phyloP scores from a whole-genome alignment of 2,888 invertebrate species.

The Microdon myrmicae region DNA sequence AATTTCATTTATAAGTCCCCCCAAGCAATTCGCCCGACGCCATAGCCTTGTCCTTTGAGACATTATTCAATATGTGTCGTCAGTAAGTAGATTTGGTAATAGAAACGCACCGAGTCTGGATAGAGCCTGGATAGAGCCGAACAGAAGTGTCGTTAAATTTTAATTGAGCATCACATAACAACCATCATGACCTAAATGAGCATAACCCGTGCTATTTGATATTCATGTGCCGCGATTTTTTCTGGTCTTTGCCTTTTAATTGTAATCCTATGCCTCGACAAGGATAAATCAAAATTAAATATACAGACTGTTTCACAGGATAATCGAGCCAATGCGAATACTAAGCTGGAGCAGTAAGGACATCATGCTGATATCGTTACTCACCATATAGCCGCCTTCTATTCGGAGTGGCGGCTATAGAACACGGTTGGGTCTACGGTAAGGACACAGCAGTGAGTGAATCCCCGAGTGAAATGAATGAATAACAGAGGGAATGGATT shows the following conservation, averaged over 20 bases:
- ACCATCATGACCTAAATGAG: constrained; percentile 52
- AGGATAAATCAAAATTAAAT: constrained; percentile 48
- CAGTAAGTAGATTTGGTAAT: constrained; percentile 5
- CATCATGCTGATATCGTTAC: neutral
- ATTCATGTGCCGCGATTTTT: constrained; percentile 40
- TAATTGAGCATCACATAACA: constrained; percentile 53
- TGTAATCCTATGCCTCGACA: constrained; percentile 42
- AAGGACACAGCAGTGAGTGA: constrained; percentile 8
- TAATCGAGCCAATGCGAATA: neutral
- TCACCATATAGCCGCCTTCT: neutral
- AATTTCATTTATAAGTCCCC: constrained; percentile 36
- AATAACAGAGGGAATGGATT: neutral
- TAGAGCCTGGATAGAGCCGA: constrained; percentile 34
- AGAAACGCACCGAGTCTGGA: too few relatives aligned
- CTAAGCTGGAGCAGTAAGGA: neutral
- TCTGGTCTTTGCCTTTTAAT: constrained; percentile 38
- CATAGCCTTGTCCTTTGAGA: constrained; percentile 36
- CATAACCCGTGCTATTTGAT: constrained; percentile 49
- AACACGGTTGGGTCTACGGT: neutral
- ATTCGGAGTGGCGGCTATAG: neutral
- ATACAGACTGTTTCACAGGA: constrained; percentile 9
- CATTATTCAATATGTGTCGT: constrained; percentile 15
- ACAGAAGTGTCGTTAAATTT: constrained; percentile 38
- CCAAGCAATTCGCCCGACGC: constrained; percentile 24
- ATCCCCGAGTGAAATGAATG: constrained; percentile 13